Percentiles rank a stretch among this genome's conserved stretches.
Conservation (phyloP, 2,888 invertebrate species). For the Tipula confusa region DNA sequence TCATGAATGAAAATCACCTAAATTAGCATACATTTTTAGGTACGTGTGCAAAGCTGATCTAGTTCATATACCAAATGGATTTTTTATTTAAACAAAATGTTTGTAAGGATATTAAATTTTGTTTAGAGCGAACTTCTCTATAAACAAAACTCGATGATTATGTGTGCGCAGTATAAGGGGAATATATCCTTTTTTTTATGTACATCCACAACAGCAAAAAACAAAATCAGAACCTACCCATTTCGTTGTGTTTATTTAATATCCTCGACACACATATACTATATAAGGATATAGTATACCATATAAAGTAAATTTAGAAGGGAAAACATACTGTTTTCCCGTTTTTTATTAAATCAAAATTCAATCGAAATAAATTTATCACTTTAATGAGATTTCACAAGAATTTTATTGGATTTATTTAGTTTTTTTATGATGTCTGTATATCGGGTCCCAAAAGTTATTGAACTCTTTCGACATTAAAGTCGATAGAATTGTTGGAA, state of each 20-base stretch:
- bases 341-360: neutral
- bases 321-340: neutral
- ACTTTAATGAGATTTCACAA: neutral
- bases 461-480: neutral
- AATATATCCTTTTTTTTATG: neutral
- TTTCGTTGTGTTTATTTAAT: neutral
- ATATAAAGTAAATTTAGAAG: neutral
- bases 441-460: neutral
- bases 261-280: neutral
- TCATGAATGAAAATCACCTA: neutral
- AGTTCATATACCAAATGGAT: neutral
- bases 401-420: neutral
- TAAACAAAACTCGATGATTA: neutral
- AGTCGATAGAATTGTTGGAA: neutral
- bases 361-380: constrained; percentile 1
- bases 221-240: neutral
- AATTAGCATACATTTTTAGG: neutral
- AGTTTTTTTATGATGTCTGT: neutral
- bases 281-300: neutral
- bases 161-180: neutral
- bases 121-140: neutral
- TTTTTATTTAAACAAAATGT: neutral
- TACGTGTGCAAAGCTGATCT: neutral
- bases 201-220: neutral
- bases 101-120: neutral